Evolutionary conservation across 2,113 vertebrate genomes (phyloP).

Genomic region (Merops nubicus): DNA sequence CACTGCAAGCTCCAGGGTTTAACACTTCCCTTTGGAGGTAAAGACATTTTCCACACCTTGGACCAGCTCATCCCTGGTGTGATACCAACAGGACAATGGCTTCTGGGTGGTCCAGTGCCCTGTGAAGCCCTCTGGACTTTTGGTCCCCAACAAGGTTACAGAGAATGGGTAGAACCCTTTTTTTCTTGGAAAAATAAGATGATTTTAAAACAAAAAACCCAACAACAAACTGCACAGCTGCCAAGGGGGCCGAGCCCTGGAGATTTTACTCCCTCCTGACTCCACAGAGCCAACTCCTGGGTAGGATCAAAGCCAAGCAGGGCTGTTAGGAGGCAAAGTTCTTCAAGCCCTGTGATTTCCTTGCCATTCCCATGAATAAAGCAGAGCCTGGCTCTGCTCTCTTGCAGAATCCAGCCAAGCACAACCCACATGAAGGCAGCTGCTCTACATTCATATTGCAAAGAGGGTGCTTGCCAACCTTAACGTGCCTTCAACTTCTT

Average conservation of each 20-base stretch:
- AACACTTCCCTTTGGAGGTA: neutral
- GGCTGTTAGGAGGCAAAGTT: slow-evolving; percentile 36
- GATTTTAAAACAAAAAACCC: neutral
- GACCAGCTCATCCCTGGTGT: neutral
- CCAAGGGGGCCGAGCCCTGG: neutral
- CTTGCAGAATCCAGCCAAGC: slow-evolving; percentile 19
- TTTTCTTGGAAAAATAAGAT: accelerated
- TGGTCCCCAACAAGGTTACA: neutral
- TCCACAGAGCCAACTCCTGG: neutral
- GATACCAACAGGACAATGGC: neutral
- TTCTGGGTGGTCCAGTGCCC: neutral
- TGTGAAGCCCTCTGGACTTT: neutral
- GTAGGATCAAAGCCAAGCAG: neutral
- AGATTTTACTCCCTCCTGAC: neutral
- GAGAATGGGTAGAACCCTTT: neutral
- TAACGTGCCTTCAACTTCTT: neutral
- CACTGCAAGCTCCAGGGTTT: neutral
- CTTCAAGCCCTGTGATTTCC: slow-evolving; percentile 24
- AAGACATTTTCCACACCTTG: neutral
- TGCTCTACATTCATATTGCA: slow-evolving; percentile 54
- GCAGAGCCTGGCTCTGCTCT: slow-evolving; percentile 5
- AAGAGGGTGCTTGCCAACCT: slow-evolving; percentile 18
- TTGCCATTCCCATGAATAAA: slow-evolving; percentile 45
- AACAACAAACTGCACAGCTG: neutral
- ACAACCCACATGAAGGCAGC: slow-evolving; percentile 55